Conservation (phyloP, 2,113 vertebrate species). For the Xenus cinereus region DNA sequence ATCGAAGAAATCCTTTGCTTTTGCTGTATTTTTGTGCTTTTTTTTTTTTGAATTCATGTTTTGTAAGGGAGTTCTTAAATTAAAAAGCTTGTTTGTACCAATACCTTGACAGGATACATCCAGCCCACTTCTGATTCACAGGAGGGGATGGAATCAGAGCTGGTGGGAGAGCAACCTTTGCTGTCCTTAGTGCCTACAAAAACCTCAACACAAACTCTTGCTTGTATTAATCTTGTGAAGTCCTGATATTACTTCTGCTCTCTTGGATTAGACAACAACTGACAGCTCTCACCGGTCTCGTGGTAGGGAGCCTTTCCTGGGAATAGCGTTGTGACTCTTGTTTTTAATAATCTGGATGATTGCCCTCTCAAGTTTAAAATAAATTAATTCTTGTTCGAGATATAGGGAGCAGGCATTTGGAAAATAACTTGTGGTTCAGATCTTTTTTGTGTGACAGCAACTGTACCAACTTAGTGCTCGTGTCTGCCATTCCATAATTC, state of each 20-base stretch:
- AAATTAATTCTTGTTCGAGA: background rate
- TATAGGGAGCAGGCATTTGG: background rate
- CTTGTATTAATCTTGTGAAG: background rate
- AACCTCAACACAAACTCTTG: background rate
- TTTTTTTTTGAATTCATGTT: background rate
- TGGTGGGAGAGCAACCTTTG: background rate
- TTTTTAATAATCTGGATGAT: background rate
- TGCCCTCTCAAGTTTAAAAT: background rate
- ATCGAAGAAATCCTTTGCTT: background rate
- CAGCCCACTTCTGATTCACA: background rate
- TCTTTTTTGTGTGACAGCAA: background rate
- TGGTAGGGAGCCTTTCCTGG: background rate
- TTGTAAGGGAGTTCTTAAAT: background rate
- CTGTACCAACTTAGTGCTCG: background rate
- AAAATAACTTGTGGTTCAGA: background rate
- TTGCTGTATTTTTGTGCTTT: background rate
- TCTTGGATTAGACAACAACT: background rate
- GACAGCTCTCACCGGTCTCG: background rate
- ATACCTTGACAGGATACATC: background rate
- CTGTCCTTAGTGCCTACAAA: background rate
- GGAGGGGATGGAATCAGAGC: background rate
- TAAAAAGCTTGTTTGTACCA: background rate
- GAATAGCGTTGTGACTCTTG: background rate
- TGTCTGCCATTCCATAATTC: background rate
- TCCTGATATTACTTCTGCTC: background rate